Conservation (phyloP, 2,797 vertebrate genomes). For the Thalassophryne amazonica region DNA sequence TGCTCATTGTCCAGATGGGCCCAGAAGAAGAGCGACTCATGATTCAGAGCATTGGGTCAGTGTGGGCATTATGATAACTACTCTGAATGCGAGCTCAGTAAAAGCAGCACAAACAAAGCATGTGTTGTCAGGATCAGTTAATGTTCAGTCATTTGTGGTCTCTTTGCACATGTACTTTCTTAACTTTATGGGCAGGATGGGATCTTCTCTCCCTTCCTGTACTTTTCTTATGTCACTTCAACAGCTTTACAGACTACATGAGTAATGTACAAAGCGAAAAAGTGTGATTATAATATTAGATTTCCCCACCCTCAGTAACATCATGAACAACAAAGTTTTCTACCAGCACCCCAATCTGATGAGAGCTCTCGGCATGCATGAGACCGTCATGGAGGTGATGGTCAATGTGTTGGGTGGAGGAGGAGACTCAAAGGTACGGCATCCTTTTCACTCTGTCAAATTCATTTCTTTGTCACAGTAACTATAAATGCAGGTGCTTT, state of each 20-base stretch:
- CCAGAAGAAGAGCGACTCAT: slow-evolving; percentile 95
- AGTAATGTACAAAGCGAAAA: too few species aligned
- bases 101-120: too few species aligned
- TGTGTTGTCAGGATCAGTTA: too few species aligned
- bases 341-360: slow-evolving; percentile 96
- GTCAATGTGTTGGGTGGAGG: slow-evolving; percentile 93
- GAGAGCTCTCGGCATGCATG: slow-evolving; percentile 93
- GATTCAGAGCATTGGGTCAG: slow-evolving; percentile 97
- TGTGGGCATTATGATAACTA: background rate
- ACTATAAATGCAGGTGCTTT: background rate
- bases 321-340: slow-evolving; percentile 97
- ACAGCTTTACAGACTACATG: too few species aligned
- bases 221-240: too few species aligned
- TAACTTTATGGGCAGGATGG: too few species aligned
- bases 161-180: too few species aligned
- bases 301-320: slow-evolving; percentile 87
- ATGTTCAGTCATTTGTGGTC: too few species aligned
- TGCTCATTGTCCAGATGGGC: slow-evolving; percentile 98
- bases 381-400: slow-evolving; percentile 98
- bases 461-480: background rate
- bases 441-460: background rate
- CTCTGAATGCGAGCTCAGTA: background rate
- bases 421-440: slow-evolving; percentile 88
- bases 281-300: too few species aligned
- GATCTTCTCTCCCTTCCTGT: too few species aligned